Conservation (phyloP, 2,113 vertebrate species). For the Heptranchias perlo region DNA sequence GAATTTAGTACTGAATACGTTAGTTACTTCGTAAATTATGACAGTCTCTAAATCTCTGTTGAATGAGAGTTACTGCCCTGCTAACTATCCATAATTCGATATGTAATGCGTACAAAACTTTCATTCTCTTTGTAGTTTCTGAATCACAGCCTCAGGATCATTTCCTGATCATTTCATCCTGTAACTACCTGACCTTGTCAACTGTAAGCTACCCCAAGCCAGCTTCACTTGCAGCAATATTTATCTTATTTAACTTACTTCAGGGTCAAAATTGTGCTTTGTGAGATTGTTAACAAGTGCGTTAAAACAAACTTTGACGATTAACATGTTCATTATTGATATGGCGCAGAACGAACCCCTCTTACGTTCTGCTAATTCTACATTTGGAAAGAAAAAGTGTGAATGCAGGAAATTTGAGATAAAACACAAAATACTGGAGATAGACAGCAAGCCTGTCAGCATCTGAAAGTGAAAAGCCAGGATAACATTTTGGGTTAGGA, state of each 20-base stretch:
- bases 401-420: background rate
- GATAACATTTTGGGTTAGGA: background rate
- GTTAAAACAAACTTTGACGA: background rate
- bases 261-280: background rate
- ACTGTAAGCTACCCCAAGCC: background rate
- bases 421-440: background rate
- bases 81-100: background rate
- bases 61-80: background rate
- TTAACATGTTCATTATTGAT: background rate
- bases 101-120: background rate
- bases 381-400: background rate
- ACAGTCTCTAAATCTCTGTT: background rate
- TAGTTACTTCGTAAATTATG: background rate
- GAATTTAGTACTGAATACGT: background rate
- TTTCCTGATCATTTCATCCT: background rate
- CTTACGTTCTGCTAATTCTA: background rate
- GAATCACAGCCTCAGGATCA: background rate
- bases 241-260: too few relatives aligned
- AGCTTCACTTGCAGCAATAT: background rate
- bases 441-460: background rate
- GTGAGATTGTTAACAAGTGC: background rate
- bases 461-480: background rate
- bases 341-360: background rate
- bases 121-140: background rate
- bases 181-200: background rate